These are phyloP conservation scores for Gnathonemus echidnorhynchus DNA, from an alignment of 2,113 vertebrate genomes.

Conservation along the genomic window DNA sequence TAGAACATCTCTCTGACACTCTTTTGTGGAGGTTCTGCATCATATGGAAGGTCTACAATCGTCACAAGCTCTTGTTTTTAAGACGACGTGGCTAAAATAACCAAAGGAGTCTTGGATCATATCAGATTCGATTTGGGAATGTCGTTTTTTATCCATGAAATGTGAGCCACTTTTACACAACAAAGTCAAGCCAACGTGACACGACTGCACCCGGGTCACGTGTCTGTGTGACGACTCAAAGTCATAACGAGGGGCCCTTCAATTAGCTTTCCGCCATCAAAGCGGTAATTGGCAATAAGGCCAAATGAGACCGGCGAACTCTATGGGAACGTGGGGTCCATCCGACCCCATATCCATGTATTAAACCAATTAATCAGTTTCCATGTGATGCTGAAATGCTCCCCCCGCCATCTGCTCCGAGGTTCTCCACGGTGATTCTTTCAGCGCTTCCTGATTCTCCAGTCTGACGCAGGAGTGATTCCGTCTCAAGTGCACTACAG, in stretches of 20 bases:
- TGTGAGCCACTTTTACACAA: not conserved
- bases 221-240: conserved; percentile 38
- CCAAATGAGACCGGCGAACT: conserved; percentile 49
- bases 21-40: not conserved
- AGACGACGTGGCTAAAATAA: not conserved
- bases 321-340: conserved; percentile 42
- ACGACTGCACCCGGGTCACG: conserved; percentile 28
- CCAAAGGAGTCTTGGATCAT: not conserved
- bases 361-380: conserved; percentile 63
- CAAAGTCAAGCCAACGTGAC: not conserved
- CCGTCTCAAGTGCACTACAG: not conserved
- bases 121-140: not conserved
- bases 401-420: conserved; percentile 54
- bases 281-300: conserved; percentile 48
- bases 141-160: not conserved
- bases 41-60: not conserved
- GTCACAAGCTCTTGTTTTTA: not conserved
- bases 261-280: conserved; percentile 58
- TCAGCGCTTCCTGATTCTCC: not conserved
- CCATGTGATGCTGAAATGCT: conserved; percentile 46
- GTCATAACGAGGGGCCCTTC: conserved; percentile 48
- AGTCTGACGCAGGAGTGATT: not conserved
- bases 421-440: not conserved
- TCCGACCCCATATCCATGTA: conserved; percentile 55
- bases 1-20: not conserved